These are phyloP conservation scores for Psettodes erumei DNA, from an alignment of 2,113 vertebrate species.

Conservation along the genomic window DNA sequence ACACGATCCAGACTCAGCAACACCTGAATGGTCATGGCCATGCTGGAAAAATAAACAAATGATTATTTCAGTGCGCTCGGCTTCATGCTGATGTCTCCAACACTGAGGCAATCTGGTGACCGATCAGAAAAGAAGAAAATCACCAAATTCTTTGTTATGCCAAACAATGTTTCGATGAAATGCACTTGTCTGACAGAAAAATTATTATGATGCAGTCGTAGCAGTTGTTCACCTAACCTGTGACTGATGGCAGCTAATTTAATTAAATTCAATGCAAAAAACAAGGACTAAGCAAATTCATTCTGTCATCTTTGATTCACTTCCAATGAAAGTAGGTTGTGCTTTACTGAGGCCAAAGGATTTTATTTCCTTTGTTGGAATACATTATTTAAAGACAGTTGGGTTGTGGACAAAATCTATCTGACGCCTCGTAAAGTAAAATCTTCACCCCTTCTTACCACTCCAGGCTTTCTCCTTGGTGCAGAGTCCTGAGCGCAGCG, in stretches of 20 bases:
- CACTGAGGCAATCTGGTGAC: background rate
- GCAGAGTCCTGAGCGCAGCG: slow-evolving; percentile 88
- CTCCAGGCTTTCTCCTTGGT: slow-evolving; percentile 94
- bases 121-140: background rate
- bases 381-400: background rate
- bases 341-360: background rate
- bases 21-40: slow-evolving; percentile 93
- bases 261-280: background rate
- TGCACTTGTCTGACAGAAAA: too few relatives aligned
- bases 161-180: too few relatives aligned
- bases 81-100: background rate
- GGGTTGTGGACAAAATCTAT: background rate
- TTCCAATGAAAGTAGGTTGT: background rate
- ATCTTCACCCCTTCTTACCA: slow-evolving; percentile 81
- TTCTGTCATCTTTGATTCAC: background rate
- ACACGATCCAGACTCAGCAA: slow-evolving; percentile 93
- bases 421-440: background rate
- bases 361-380: background rate
- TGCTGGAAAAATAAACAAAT: slow-evolving; percentile 76
- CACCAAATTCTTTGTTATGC: too few relatives aligned
- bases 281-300: background rate
- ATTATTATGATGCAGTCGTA: background rate
- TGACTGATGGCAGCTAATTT: background rate
- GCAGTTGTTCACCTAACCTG: background rate
- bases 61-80: background rate